Evolutionary conservation across 1,140 invertebrate genomes (phyloP), one percentile per base, ranked within the genome.

Genomic region (Wiebesia pumilae): DNA sequence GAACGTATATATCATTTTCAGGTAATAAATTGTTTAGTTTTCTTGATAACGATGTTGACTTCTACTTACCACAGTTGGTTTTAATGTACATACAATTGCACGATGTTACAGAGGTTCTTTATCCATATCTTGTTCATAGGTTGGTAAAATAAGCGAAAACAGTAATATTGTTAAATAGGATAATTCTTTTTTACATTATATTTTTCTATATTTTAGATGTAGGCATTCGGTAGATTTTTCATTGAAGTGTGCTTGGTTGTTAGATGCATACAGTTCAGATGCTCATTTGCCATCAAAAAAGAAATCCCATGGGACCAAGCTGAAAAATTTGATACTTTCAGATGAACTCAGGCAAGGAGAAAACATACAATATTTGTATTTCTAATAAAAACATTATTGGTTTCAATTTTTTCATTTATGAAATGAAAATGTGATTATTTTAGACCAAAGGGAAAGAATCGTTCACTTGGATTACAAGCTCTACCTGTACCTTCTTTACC

Each of bases 31-130:
- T 99, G 93, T 99, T 99, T 93, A 98, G 97, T 94, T 99, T 99
- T 94, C 96, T 96, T 43, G 95, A 98, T 91, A 95, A 95, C 88
- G 97, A 99, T 88, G 98, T 99, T 58, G 98, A 99, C 94, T 99
- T 99, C 93, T 99, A 99, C 94, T 95, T 99, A 90, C 99, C 99
- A 67, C 99, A 99, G 93, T 93, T 99, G 90, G 97, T 99, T 88
- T 98, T 98, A 90, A 98, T 99, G 97, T 99, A 99, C 91, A 98
- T 99, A 94, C 98, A 99, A 94, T 98, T 99, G 96, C 96, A 97
- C 89, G 98, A 99, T 91, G 96, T 99, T 85, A 98, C 98, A 77
- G 98, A 99, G 94, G 97, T 97, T 84, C 94, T 97, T 89, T 97
- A 99, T 95, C 98, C 98, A 73, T 99, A 99, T 95, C 95, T 99